These are phyloP conservation scores for Stichodactyla helianthus DNA, from an alignment of 64 coral and sea anemone species.

Conservation along the genomic window DNA sequence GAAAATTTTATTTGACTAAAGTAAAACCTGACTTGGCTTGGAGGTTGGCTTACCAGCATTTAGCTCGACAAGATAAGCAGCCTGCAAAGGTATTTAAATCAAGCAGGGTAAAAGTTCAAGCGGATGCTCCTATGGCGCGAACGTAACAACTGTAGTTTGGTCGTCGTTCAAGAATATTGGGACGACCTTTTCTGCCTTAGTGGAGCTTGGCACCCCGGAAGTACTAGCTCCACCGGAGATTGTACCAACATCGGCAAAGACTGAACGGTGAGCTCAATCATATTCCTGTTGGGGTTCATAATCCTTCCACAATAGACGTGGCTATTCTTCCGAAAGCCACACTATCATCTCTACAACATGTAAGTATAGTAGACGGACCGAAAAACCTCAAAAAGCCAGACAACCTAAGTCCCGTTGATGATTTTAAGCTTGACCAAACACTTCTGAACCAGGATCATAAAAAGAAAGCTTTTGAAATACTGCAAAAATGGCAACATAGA, in stretches of 20 bases:
- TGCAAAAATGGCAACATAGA: background rate
- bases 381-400: background rate
- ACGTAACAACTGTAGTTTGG: slow-evolving; percentile 23
- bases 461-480: background rate
- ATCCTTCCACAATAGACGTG: background rate
- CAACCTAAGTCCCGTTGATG: background rate
- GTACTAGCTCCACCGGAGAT: background rate
- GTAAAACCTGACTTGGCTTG: slow-evolving; percentile 4
- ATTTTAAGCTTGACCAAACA: background rate
- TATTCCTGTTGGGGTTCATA: slow-evolving; percentile 23
- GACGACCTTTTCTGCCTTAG: background rate
- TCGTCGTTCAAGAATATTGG: background rate
- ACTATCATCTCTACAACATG: background rate
- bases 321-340: background rate
- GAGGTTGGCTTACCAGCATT: background rate
- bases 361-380: background rate
- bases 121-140: background rate
- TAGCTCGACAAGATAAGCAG: background rate
- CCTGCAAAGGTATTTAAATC: background rate
- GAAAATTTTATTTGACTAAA: background rate
- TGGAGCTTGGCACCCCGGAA: background rate
- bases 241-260: background rate
- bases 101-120: background rate
- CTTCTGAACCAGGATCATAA: slow-evolving; percentile 2
- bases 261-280: background rate